Evolutionary conservation across 2,888 invertebrate genomes (phyloP).

Genomic region (Nymphalis urticae): DNA sequence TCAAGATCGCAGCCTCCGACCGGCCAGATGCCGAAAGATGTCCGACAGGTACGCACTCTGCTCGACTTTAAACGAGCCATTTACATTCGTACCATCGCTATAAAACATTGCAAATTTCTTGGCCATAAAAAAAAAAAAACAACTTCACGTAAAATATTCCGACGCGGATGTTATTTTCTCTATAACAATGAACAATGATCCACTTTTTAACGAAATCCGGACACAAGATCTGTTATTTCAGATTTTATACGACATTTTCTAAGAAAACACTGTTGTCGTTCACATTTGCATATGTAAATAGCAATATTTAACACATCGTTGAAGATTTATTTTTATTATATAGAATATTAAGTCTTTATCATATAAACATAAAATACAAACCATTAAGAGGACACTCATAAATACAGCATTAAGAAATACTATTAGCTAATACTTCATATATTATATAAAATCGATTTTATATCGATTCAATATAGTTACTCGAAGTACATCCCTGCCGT

Average conservation of each 20-base stretch:
- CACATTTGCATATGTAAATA: conserved; percentile 1
- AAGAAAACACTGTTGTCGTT: not conserved
- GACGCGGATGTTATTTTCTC: conserved; percentile 14
- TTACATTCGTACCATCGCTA: conserved; percentile 33
- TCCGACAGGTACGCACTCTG: conserved; percentile 64
- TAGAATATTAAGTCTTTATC: not conserved
- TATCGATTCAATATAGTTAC: not conserved
- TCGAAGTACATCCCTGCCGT: conserved; percentile 52
- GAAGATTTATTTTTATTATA: not conserved
- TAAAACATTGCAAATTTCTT: conserved; percentile 11
- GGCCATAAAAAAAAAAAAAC: conserved; percentile 7
- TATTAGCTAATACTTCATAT: too few species aligned
- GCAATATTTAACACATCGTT: not conserved
- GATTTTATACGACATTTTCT: conserved; percentile 9
- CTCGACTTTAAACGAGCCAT: conserved; percentile 34
- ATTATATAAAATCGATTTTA: not conserved
- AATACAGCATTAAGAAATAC: too few species aligned
- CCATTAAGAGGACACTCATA: too few species aligned
- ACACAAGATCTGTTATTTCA: not conserved
- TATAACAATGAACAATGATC: conserved; percentile 8
- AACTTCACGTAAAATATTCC: conserved; percentile 7
- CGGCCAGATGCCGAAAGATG: conserved; percentile 80
- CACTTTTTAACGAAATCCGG: conserved; percentile 14
- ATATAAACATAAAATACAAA: too few species aligned
- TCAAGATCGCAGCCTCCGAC: conserved; percentile 79